phyloP scores from a whole-genome alignment of 2,888 invertebrate genomes.

The Osedax fenrisi region DNA sequence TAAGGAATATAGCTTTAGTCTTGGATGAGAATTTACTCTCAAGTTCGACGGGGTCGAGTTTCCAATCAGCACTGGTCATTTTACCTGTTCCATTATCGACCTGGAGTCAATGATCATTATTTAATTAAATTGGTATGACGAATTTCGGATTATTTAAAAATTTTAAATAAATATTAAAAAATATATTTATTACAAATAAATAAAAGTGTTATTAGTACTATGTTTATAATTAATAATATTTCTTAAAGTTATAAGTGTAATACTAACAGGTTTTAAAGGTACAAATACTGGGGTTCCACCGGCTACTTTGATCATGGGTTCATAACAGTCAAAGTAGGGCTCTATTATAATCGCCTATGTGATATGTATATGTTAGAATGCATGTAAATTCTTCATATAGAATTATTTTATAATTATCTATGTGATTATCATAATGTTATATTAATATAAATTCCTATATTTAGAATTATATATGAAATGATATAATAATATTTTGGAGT shows the following conservation, averaged over 20 bases:
- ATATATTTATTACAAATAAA: neutral
- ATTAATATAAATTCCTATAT: too few relatives aligned
- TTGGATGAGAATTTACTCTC: conserved; percentile 67
- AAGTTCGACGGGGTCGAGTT: conserved; percentile 69
- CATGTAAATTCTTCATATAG: too few relatives aligned
- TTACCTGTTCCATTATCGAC: neutral
- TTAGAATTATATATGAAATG: too few relatives aligned
- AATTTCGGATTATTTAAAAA: too few relatives aligned
- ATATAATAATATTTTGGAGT: too few relatives aligned
- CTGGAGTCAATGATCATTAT: neutral
- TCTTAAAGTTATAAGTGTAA: neutral
- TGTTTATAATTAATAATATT: neutral
- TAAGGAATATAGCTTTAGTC: conserved; percentile 87
- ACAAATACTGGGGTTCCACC: conserved; percentile 77
- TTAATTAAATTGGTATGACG: too few relatives aligned
- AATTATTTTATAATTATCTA: too few relatives aligned
- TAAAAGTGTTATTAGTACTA: neutral
- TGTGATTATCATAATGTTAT: too few relatives aligned
- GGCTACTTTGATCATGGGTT: conserved; percentile 77
- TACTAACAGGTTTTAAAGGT: conserved; percentile 57
- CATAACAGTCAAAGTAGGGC: conserved; percentile 95
- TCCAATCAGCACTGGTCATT: conserved; percentile 68
- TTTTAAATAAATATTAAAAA: neutral
- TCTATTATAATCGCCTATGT: conserved; percentile 82
- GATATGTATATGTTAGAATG: neutral